Conservation (phyloP, 2,113 vertebrate genomes). For the Martes martes region DNA sequence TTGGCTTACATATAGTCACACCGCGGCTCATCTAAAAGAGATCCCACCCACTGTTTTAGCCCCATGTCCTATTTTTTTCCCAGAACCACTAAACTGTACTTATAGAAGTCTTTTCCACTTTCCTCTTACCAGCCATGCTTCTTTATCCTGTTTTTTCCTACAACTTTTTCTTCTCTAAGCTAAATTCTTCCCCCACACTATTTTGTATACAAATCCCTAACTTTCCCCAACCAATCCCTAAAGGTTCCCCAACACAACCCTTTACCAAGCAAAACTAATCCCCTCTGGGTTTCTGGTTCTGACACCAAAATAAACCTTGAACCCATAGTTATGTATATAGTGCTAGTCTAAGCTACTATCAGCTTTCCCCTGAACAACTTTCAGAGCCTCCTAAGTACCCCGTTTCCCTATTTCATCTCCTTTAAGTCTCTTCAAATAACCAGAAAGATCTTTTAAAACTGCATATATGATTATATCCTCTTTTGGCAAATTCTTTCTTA, state of each 20-base stretch:
- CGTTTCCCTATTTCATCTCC: background rate
- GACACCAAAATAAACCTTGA: background rate
- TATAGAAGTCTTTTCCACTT: background rate
- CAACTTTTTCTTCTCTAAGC: background rate
- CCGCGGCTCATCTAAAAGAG: accelerated
- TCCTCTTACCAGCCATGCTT: background rate
- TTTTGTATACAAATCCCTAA: background rate
- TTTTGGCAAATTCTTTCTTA: background rate
- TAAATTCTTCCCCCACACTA: background rate
- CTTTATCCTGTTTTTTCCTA: background rate
- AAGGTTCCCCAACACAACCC: background rate
- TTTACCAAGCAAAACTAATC: background rate
- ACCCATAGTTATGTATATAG: background rate
- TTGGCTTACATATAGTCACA: background rate
- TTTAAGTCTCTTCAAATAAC: background rate
- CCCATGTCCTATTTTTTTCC: background rate
- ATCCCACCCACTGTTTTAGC: background rate
- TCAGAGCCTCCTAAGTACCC: background rate
- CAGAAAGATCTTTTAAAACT: background rate
- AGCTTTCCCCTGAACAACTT: background rate
- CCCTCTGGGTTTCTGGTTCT: background rate
- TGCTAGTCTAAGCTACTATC: background rate
- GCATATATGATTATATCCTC: background rate
- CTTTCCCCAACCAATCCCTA: background rate
- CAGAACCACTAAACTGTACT: background rate